phyloP scores from a whole-genome alignment of 1,140 invertebrate genomes.

The Caenorhabditis inopinata region DNA sequence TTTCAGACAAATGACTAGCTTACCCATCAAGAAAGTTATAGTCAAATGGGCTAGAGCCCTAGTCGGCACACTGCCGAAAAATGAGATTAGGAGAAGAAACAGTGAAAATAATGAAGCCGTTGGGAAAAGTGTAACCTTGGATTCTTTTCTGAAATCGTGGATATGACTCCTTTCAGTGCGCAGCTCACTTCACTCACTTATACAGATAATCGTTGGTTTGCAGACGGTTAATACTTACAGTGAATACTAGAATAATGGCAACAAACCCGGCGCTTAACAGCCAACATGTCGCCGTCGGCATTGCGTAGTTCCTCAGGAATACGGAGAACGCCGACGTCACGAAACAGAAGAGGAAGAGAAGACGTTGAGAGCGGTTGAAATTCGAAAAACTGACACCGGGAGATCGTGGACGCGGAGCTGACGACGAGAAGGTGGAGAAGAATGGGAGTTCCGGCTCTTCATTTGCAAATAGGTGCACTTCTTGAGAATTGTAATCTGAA shows the following conservation, averaged over 20 bases:
- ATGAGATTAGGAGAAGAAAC: not conserved
- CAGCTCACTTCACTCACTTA: not conserved
- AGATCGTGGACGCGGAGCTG: constrained; percentile 14
- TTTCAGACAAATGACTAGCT: not conserved
- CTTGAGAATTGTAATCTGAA: constrained; percentile 4
- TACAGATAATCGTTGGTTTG: constrained; percentile 33
- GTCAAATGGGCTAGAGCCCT: not conserved
- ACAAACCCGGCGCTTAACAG: not conserved
- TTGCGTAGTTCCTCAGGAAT: not conserved
- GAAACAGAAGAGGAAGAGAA: not conserved
- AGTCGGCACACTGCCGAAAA: not conserved
- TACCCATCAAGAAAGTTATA: not conserved
- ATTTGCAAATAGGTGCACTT: constrained; percentile 11
- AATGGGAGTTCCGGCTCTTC: constrained; percentile 34
- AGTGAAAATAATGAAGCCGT: not conserved
- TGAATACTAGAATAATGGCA: not conserved
- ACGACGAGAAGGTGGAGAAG: constrained; percentile 7
- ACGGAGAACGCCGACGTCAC: not conserved
- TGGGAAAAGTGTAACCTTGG: constrained; percentile 33
- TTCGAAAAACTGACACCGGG: not conserved
- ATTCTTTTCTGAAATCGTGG: constrained; percentile 18
- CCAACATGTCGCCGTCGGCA: not conserved
- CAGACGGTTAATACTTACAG: constrained; percentile 7
- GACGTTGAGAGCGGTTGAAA: not conserved
- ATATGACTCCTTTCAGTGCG: not conserved